Evolutionary conservation across 2,888 invertebrate genomes (phyloP), one percentile per base, ranked within the genome.

Genomic region (Drosophila glabriapex): DNA sequence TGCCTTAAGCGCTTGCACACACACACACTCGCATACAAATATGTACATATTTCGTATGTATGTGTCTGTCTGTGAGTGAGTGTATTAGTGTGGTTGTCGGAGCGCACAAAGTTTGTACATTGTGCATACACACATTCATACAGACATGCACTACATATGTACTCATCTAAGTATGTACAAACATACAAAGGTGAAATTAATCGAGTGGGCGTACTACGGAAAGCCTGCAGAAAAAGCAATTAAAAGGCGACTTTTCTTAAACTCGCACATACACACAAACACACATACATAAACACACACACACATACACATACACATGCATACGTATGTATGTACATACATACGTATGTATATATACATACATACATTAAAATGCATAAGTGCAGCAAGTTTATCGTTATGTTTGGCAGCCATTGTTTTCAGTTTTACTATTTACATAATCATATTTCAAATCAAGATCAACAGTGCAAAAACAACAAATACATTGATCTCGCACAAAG

Each of bases 1-100:
- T 87, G 87, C 85, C 87, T 85, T 87, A 63, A 73, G 76, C 72
- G 71, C 77, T 71, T 71, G 68, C 68, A 75, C 56, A 73, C 60
- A 60, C 60, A 39, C 46, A 25, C 41, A 55, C 60, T 35, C 37
- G 16, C 33, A 25, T 29, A 9, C 9, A n/a, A 31, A 41, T 65
- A 14, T 41, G 29, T 56, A 62, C 12, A 25, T 54, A 25, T 25
- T 39, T 22, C 16, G 25, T 53, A 12, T 52, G 28, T 53, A 31
- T 68, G 50, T 35, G 37, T 25, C 7, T 35, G 52, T 31, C 35
- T 14, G 16, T 16, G n/a, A 49, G 35, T 28, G 25, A 25, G 46
- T 28, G 28, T 50, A 16, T 69, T 55, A 66, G 65, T 74, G 69
- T 72, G 66, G 41, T 63, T 71, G 73, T 52, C 59, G 70, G 65